A percentile compares a stretch with the other conserved stretches of the same genome.
Evolutionary conservation across 2,888 invertebrate genomes (phyloP).

Genomic region (Phyllotreta striolata): DNA sequence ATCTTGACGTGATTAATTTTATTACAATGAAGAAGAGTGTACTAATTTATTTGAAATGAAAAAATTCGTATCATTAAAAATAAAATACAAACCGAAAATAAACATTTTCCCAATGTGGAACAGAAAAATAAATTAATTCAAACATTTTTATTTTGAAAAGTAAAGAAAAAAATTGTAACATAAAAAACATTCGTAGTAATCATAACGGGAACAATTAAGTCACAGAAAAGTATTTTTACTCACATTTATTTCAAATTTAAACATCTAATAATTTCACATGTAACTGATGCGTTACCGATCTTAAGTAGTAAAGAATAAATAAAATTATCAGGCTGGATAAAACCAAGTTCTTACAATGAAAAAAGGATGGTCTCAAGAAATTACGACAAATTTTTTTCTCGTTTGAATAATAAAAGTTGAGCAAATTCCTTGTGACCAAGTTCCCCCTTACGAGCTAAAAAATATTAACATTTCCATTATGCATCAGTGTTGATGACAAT

Average conservation of each 20-base stretch:
- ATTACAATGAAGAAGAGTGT: no score
- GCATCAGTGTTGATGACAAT: slow-evolving; percentile 30
- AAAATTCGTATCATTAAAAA: background rate
- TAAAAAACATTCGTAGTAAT: slow-evolving; percentile 44
- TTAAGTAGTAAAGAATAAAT: slow-evolving; percentile 54
- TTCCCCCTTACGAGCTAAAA: slow-evolving; percentile 27
- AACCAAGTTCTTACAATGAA: slow-evolving; percentile 29
- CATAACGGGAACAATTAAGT: slow-evolving; percentile 45
- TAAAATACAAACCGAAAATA: slow-evolving; percentile 18
- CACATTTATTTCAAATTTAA: slow-evolving; percentile 62
- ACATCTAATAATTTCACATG: slow-evolving; percentile 60
- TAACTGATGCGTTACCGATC: slow-evolving; percentile 52
- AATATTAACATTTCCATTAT: slow-evolving; percentile 28
- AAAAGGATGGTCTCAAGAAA: slow-evolving; percentile 14
- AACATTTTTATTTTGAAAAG: slow-evolving; percentile 45
- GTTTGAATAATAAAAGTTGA: slow-evolving; percentile 10
- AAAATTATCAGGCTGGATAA: slow-evolving; percentile 44
- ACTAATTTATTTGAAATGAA: no score
- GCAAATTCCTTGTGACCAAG: slow-evolving; percentile 22
- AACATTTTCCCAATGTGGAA: background rate
- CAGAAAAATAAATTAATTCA: slow-evolving; percentile 34
- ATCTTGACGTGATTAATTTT: no score
- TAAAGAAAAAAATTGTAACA: slow-evolving; percentile 45
- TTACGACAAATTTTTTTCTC: slow-evolving; percentile 9
- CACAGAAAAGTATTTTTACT: slow-evolving; percentile 53